Percentiles rank a stretch among this genome's conserved stretches.
Conservation (phyloP, 2,113 vertebrate species). For the Serinus canaria region DNA sequence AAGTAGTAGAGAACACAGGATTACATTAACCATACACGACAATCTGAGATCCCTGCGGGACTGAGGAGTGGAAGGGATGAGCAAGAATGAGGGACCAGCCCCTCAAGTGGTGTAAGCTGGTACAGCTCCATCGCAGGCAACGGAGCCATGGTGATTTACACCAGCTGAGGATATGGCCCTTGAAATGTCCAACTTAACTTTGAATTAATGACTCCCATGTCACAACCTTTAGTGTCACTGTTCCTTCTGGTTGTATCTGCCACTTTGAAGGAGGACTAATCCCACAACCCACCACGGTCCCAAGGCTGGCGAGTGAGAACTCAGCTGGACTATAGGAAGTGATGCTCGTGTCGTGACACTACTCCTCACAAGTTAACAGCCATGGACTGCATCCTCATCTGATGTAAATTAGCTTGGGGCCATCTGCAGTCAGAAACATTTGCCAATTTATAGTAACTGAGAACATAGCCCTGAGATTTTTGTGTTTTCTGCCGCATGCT, state of each 20-base stretch:
- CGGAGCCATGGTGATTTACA: constrained; percentile 25
- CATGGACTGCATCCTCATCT: constrained; percentile 41
- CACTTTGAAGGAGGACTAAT: background rate
- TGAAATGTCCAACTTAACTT: constrained; percentile 69
- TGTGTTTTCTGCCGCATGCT: background rate
- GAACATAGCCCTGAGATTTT: constrained; percentile 60
- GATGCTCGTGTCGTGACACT: background rate
- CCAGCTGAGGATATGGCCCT: constrained; percentile 58
- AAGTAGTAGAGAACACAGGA: constrained; percentile 65
- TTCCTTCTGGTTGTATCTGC: background rate
- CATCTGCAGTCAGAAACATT: background rate
- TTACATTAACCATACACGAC: constrained; percentile 32
- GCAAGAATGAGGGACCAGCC: constrained; percentile 63
- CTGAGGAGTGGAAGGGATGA: constrained; percentile 35
- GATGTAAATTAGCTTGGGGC: constrained; percentile 43
- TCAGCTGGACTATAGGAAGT: background rate
- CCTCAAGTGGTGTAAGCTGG: constrained; percentile 65
- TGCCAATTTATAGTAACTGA: constrained; percentile 46
- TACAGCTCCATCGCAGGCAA: constrained; percentile 41
- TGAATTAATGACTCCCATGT: constrained; percentile 37
- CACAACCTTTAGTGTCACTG: background rate
- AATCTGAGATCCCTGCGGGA: constrained; percentile 57
- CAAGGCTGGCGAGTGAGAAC: background rate
- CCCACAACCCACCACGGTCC: background rate
- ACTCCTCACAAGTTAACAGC: background rate